Evolutionary conservation across 2,113 vertebrate genomes (phyloP).

Genomic region (Paralichthys olivaceus): DNA sequence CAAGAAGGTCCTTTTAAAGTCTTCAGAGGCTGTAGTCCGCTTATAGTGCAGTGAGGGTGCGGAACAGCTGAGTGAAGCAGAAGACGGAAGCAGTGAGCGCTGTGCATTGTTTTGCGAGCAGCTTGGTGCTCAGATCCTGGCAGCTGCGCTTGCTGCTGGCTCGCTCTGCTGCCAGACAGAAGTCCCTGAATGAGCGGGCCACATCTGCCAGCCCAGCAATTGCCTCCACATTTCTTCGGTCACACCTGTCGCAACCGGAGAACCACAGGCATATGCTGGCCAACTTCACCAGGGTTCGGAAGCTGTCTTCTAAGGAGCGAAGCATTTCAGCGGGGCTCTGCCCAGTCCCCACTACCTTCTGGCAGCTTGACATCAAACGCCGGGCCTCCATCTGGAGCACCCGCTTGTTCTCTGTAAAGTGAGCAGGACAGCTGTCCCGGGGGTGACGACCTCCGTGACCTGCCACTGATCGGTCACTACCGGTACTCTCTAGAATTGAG

Average conservation of each 20-base stretch:
- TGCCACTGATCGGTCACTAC: conserved; percentile 70
- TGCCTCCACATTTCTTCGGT: conserved; percentile 84
- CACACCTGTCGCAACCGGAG: conserved; percentile 88
- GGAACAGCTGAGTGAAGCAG: conserved; percentile 93
- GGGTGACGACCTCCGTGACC: conserved; percentile 80
- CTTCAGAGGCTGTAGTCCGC: conserved; percentile 12
- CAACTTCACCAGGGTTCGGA: conserved; percentile 88
- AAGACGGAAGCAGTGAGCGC: conserved; percentile 91
- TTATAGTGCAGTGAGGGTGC: conserved; percentile 86
- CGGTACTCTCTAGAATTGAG: conserved; percentile 68
- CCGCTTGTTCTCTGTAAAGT: conserved; percentile 88
- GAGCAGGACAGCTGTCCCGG: conserved; percentile 84
- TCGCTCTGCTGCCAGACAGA: conserved; percentile 88
- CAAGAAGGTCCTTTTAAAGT: conserved; percentile 5
- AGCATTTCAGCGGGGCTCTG: conserved; percentile 88
- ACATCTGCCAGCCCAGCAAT: conserved; percentile 85
- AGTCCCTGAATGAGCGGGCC: conserved; percentile 88
- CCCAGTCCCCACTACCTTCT: conserved; percentile 86
- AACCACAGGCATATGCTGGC: conserved; percentile 88
- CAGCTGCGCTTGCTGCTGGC: conserved; percentile 84
- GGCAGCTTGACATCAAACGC: conserved; percentile 88
- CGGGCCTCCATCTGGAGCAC: conserved; percentile 86
- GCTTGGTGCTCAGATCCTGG: conserved; percentile 86
- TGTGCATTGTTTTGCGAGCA: conserved; percentile 89
- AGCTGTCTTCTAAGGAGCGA: conserved; percentile 82